Evolutionary conservation across 2,888 invertebrate genomes (phyloP).

Genomic region (Agrochola litura): DNA sequence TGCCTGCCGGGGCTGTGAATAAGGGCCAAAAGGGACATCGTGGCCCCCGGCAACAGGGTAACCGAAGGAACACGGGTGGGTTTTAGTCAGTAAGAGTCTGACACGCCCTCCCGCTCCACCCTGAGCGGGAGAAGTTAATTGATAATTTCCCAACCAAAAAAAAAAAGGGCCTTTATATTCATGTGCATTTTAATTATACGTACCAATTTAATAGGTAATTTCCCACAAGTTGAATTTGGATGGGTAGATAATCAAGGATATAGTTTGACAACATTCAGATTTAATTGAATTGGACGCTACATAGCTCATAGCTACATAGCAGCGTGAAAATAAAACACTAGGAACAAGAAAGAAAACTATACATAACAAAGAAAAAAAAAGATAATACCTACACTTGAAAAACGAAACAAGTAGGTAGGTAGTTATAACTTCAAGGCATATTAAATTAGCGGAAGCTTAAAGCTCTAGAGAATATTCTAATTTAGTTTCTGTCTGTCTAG

Average conservation of each 20-base stretch:
- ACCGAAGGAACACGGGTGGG: no score
- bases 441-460: constrained; percentile 79
- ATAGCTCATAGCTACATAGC: no score
- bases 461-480: constrained; percentile 86
- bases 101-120: no score
- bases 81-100: no score
- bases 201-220: not conserved
- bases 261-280: not conserved
- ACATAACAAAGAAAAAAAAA: not conserved
- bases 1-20: no score
- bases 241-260: not conserved
- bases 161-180: constrained; percentile 38
- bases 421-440: constrained; percentile 71
- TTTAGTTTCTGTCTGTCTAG: constrained; percentile 86
- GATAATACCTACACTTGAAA: constrained; percentile 2
- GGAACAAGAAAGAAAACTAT: not conserved
- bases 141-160: no score
- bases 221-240: not conserved
- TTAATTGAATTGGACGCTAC: no score
- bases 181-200: constrained; percentile 48
- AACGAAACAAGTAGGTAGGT: constrained; percentile 2
- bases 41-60: no score
- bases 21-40: no score
- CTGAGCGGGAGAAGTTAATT: no score
- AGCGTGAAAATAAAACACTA: no score